A percentile compares a stretch with the other conserved stretches of the same genome.
These are phyloP conservation scores for Eristalis tenax DNA, from an alignment of 2,888 invertebrate genomes.

Conservation along the genomic window DNA sequence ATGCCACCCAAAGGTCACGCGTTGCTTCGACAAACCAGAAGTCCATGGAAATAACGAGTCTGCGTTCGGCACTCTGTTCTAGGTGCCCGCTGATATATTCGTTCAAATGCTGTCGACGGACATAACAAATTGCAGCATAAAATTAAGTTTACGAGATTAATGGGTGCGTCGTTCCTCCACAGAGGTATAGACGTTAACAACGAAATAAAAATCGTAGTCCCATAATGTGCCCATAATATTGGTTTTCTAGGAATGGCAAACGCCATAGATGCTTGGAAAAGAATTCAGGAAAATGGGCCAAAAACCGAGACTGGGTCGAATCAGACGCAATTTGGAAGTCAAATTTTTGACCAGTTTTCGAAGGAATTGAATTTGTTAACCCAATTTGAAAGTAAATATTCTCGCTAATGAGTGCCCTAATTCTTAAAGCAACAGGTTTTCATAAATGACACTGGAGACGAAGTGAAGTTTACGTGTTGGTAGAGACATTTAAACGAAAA, in stretches of 20 bases:
- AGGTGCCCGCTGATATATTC: background rate
- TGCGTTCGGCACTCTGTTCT: background rate
- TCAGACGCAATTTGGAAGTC: background rate
- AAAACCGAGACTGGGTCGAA: background rate
- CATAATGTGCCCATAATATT: background rate
- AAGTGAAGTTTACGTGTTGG: no score
- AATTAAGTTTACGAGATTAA: background rate
- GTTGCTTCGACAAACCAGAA: background rate
- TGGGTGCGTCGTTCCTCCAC: background rate
- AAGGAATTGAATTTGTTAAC: no score
- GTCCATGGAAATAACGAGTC: background rate
- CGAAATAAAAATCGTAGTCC: background rate
- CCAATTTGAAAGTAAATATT: no score
- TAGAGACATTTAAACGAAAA: no score
- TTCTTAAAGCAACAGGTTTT: no score
- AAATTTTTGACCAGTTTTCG: background rate
- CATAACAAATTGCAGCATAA: background rate
- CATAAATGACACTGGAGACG: no score
- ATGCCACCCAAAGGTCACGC: background rate
- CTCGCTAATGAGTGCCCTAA: no score
- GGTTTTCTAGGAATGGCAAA: background rate
- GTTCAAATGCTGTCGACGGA: background rate
- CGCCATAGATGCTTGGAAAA: background rate
- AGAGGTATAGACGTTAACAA: background rate
- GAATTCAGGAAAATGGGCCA: background rate